Evolutionary conservation across 2,888 invertebrate species (phyloP).

Genomic region (Drosophila paucipuncta): DNA sequence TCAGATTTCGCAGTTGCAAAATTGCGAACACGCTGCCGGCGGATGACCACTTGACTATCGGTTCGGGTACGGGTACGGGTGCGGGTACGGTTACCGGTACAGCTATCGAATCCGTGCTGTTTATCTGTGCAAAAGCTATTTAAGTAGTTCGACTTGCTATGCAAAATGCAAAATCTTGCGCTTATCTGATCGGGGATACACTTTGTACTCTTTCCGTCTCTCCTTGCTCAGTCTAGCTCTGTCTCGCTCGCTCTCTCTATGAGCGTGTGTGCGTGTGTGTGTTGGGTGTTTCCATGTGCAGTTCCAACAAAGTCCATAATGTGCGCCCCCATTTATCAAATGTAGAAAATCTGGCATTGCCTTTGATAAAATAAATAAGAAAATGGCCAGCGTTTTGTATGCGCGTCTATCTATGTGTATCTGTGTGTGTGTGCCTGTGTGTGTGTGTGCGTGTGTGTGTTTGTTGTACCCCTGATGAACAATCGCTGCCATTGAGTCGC

Average conservation of each 20-base stretch:
- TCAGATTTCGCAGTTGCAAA: constrained; percentile 22
- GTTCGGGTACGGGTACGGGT: neutral
- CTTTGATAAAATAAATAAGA: constrained; percentile 73
- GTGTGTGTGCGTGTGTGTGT: constrained; percentile 14
- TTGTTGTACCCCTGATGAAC: constrained; percentile 47
- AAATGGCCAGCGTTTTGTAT: constrained; percentile 68
- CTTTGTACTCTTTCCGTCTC: neutral
- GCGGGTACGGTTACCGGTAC: neutral
- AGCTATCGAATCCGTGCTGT: neutral
- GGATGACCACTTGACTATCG: constrained; percentile 14
- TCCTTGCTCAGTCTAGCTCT: neutral
- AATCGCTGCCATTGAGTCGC: constrained; percentile 65
- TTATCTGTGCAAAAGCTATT: neutral
- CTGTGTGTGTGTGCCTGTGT: constrained; percentile 17
- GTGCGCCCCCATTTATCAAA: constrained; percentile 73
- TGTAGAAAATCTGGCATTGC: constrained; percentile 64
- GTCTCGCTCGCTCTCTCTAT: neutral
- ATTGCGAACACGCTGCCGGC: constrained; percentile 13
- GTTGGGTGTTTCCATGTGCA: constrained; percentile 3
- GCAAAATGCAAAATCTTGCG: neutral
- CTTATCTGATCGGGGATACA: neutral
- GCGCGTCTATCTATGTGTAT: constrained; percentile 28
- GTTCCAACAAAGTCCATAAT: constrained; percentile 56
- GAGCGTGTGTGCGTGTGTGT: neutral
- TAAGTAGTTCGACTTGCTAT: neutral